Conservation (phyloP, 2,113 vertebrate genomes). For the Perognathus longimembris region DNA sequence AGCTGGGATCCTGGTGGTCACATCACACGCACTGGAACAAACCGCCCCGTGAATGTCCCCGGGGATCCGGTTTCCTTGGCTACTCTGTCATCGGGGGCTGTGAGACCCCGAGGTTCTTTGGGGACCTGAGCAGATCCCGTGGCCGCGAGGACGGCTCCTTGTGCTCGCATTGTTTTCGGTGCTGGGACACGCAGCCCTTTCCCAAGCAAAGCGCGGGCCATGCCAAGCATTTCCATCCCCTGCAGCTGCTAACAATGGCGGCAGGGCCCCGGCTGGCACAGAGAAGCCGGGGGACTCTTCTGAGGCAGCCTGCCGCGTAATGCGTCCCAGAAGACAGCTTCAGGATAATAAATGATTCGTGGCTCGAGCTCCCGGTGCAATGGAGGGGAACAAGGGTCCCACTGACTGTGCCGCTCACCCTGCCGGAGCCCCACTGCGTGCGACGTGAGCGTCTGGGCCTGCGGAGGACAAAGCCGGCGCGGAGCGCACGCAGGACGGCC, state of each 20-base stretch:
- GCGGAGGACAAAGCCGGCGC: neutral
- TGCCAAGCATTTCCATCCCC: conserved; percentile 88
- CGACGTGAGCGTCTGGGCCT: conserved; percentile 72
- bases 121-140: conserved; percentile 84
- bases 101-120: conserved; percentile 79
- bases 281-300: conserved; percentile 83
- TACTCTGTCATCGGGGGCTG: conserved; percentile 82
- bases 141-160: conserved; percentile 80
- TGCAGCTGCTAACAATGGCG: conserved; percentile 86
- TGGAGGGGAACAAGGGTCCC: conserved; percentile 76
- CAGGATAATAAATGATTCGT: conserved; percentile 85
- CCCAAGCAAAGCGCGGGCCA: conserved; percentile 85
- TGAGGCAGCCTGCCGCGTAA: conserved; percentile 80
- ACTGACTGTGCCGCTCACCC: conserved; percentile 75
- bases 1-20: conserved; percentile 78
- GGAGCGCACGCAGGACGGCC: too few relatives aligned
- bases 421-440: conserved; percentile 65
- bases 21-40: conserved; percentile 72
- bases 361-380: conserved; percentile 78
- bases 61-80: conserved; percentile 83
- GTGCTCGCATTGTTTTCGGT: conserved; percentile 83
- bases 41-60: conserved; percentile 74
- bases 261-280: conserved; percentile 81
- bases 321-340: conserved; percentile 82
- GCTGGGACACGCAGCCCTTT: conserved; percentile 84